Base-by-base conservation (phyloP, 2,797 vertebrate genomes). In the Gephyroberyx darwinii region DNA sequence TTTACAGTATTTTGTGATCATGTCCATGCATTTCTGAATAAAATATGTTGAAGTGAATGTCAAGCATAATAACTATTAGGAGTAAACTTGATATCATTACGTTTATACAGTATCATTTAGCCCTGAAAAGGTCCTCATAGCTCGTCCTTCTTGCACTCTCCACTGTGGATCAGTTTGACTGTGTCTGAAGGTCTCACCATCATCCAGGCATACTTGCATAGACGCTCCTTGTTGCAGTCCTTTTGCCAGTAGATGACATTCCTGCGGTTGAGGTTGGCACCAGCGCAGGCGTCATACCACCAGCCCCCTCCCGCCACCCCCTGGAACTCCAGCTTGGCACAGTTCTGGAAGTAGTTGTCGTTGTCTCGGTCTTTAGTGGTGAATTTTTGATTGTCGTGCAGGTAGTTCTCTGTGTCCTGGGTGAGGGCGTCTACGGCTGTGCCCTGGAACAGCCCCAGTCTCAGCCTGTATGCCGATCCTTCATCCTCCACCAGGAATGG, bases 301-400 rank as follows among this genome's bases (percentile, higher is more conserved):
- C 95, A 96, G 1, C 95, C 94, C 17, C 93, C 94, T 5, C 94
- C 94, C 0, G 95, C 86, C 30, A 96, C 78, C 0, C 93, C 95
- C 41, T 92, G 94, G 65, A 93, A 94, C 75, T 96, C 94, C 81
- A 96, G 50, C 75, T 91, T 93, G 65, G 95, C 95, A 50, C 93
- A 96, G 5, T 96, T 96, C 83, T 95, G 93, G 72, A 93, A 96
- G 78, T 94, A 96, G 78, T 96, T 96, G 83, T 96, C 94, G 0
- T 96, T 96, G 87, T 96, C 95, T 75, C 86, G 91, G 87, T 96
- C 95, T 84, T 95, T 95, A 13, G 95, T 96, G 81, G 94, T 96
- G 86, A 96, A 96, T 76, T 86, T 94, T 80, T 95, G 94, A 91
- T 97, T 97, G 86, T 97, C 95, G 20, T 97, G 96, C 57, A 97